phyloP scores from a whole-genome alignment of 2,888 invertebrate species.

The Acrocera orbiculus region DNA sequence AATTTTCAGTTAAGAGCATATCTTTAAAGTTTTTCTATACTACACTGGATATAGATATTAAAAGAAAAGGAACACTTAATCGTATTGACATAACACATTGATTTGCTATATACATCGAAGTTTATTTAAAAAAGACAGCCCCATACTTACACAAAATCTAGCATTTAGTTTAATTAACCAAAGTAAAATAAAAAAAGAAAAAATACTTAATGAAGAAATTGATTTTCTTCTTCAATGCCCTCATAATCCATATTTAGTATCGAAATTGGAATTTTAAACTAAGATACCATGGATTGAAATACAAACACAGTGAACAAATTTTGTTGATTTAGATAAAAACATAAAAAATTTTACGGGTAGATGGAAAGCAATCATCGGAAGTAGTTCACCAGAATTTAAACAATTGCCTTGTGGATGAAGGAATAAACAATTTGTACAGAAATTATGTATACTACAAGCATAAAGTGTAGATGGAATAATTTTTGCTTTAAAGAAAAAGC shows the following conservation, averaged over 20 bases:
- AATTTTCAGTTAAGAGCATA: constrained; percentile 88
- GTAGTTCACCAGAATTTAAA: constrained; percentile 81
- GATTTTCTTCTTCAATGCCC: constrained; percentile 83
- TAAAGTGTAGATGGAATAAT: constrained; percentile 87
- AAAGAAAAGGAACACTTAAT: constrained; percentile 50
- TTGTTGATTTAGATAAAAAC: constrained; percentile 74
- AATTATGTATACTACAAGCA: constrained; percentile 81
- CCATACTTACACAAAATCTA: constrained; percentile 80
- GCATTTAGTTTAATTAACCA: too few relatives aligned
- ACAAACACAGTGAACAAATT: constrained; percentile 57
- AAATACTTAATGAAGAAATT: constrained; percentile 57
- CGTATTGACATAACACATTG: constrained; percentile 58
- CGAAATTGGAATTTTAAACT: constrained; percentile 69
- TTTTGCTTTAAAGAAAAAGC: constrained; percentile 65
- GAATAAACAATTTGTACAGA: constrained; percentile 68
- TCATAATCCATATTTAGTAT: constrained; percentile 45
- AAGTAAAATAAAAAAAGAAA: constrained; percentile 29
- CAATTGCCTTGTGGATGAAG: constrained; percentile 96
- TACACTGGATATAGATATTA: constrained; percentile 53
- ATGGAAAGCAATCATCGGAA: constrained; percentile 85
- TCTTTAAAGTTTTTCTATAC: constrained; percentile 85
- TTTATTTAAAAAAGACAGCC: constrained; percentile 80
- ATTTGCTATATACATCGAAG: constrained; percentile 84
- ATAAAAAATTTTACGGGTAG: constrained; percentile 80
- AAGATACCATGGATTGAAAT: constrained; percentile 71